Percentiles rank a stretch among this genome's conserved stretches.
Evolutionary conservation across 2,888 invertebrate genomes (phyloP).

Genomic region (Seira musarum): DNA sequence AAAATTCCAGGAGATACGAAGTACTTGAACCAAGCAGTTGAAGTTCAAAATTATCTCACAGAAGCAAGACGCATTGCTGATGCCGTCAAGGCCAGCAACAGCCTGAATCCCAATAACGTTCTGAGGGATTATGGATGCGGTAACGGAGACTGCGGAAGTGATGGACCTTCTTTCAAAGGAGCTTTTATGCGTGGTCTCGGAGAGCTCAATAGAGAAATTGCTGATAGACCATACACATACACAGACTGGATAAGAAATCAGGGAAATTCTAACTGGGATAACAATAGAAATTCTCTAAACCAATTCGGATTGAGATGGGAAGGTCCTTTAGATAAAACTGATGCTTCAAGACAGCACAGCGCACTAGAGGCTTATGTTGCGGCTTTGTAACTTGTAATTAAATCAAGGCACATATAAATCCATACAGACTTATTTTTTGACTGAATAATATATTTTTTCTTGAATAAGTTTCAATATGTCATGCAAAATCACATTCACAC

Average conservation of each 20-base stretch:
- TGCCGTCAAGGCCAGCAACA: conserved; percentile 59
- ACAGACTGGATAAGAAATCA: conserved; percentile 58
- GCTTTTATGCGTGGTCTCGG: conserved; percentile 66
- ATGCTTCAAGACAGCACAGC: conserved; percentile 64
- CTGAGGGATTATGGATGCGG: conserved; percentile 66
- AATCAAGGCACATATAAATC: too few species aligned
- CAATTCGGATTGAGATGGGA: conserved; percentile 66
- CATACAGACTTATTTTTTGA: too few species aligned
- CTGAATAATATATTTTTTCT: too few species aligned
- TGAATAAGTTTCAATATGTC: too few species aligned
- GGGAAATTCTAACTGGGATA: conserved; percentile 53
- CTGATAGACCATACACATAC: conserved; percentile 58
- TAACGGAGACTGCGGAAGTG: conserved; percentile 61
- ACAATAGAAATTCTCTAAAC: conserved; percentile 61
- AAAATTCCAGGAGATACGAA: conserved; percentile 64
- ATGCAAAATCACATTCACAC: too few species aligned
- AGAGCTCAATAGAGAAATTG: conserved; percentile 62
- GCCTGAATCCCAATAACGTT: conserved; percentile 60
- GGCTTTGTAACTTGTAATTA: conserved; percentile 51
- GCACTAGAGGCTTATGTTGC: conserved; percentile 65
- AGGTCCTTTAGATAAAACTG: conserved; percentile 63
- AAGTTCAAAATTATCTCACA: conserved; percentile 50
- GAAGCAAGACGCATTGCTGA: conserved; percentile 65
- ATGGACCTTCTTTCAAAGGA: conserved; percentile 65
- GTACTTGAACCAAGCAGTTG: conserved; percentile 57